Evolutionary conservation across 2,113 vertebrate species (phyloP), one percentile per base, ranked within the genome.

Genomic region (Entelurus aequoreus): DNA sequence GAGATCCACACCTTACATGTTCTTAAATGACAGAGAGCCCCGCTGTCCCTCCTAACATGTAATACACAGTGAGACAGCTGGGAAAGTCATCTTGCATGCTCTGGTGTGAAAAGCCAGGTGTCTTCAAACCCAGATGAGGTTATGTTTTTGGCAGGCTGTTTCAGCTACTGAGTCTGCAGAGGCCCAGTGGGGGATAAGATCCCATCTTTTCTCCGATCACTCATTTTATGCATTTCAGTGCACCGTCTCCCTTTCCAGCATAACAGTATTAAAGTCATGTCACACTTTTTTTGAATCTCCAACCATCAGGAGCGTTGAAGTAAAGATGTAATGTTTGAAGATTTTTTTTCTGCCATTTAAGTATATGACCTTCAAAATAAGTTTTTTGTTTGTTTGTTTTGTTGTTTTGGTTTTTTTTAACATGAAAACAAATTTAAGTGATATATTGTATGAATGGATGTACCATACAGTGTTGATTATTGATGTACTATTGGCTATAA

Each of bases 1-100:
- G 81, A 80, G 74, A 74, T 70, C 57, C 70, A 62, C 73, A 76
- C 52, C 50, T 70, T 60, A 16, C n/a, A 47, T 74, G 75, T 87
- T 87, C 72, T 79, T 81, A 80, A 76, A 86, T 84, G 86, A 84
- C 79, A 78, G 74, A 82, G 74, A 83, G 78, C 81, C 80, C 76
- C 63, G 65, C 79, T 68, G 76, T 77, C 81, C 75, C 63, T 77
- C 74, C 79, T 79, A 85, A 82, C 84, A 76, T 86, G 86, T 81
- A 81, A 76, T 85, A 76, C 83, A 81, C 44, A 77, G 40, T 66
- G 69, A 37, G 72, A 69, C 86, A 87, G 78, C 86, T 86, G 86
- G 72, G 66, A 71, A 84, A 87, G 79, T 76, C 82, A 81, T 88
- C 63, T 57, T n/a, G 60, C 53, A 19, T 62, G 74, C 73, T 78